Evolutionary conservation across 1,140 invertebrate genomes (phyloP).

Genomic region (Pseudomyrmex pallidus): DNA sequence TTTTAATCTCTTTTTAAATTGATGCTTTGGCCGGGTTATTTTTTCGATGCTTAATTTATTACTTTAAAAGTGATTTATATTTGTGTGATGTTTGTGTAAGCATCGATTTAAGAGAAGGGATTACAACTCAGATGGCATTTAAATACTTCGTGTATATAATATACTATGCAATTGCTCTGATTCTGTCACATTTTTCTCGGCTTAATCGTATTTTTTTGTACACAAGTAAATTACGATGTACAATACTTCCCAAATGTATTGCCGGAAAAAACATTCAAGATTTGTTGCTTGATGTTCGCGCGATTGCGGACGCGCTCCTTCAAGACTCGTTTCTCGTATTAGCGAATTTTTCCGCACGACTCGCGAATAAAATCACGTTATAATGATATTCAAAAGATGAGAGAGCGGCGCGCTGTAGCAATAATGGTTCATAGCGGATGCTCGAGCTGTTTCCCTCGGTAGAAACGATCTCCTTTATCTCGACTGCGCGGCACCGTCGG

Average conservation of each 20-base stretch:
- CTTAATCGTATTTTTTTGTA: slow-evolving; percentile 5
- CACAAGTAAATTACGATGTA: slow-evolving; percentile 17
- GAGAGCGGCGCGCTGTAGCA: slow-evolving; percentile 26
- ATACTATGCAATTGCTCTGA: neutral
- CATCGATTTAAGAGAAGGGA: too few species aligned
- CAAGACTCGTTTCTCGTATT: slow-evolving; percentile 31
- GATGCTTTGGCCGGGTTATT: too few species aligned
- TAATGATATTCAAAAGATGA: slow-evolving; percentile 50
- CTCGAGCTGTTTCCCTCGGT: slow-evolving; percentile 5
- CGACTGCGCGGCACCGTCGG: slow-evolving; percentile 18
- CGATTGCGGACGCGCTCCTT: slow-evolving; percentile 8
- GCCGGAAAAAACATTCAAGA: neutral
- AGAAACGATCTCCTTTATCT: slow-evolving; percentile 66
- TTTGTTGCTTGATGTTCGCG: neutral
- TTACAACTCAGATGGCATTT: too few species aligned
- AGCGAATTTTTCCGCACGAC: slow-evolving; percentile 28
- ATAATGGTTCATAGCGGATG: slow-evolving; percentile 60
- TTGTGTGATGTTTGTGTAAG: too few species aligned
- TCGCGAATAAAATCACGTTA: slow-evolving; percentile 33
- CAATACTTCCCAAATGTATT: neutral
- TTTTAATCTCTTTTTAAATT: too few species aligned
- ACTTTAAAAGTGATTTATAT: too few species aligned
- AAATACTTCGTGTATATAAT: neutral
- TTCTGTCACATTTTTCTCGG: slow-evolving; percentile 4
- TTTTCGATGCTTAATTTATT: too few species aligned